Evolutionary conservation across 2,888 invertebrate genomes (phyloP), one percentile per base, ranked within the genome.

Genomic region (Aphelenchoides bicaudatus): DNA sequence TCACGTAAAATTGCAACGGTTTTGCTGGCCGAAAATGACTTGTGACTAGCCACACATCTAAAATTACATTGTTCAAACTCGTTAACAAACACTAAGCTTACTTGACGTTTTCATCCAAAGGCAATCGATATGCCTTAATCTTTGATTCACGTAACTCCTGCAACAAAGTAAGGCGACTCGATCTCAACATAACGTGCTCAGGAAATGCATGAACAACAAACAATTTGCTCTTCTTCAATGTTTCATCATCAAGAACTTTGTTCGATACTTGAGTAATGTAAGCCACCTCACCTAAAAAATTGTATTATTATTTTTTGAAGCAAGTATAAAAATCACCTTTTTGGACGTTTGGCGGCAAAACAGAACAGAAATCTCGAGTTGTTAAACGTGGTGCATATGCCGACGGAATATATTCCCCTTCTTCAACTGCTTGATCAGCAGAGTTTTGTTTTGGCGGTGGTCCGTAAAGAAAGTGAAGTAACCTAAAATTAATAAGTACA

Each of bases 201-300:
- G 43, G 43, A 25, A 43, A 43, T 8, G 43, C 43, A 25, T 43
- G 43, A 10, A 43, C 10, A 6, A 43, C 43, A n/a, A 43, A 19
- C 10, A 43, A 19, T 25, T 43, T 43, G 21, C 21, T 8, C 23
- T 25, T 6, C 16, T n/a, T 8, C 23, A 43, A 21, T 8, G 43
- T n/a, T n/a, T 43, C 43, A n/a, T 6, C 16, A n/a, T 43, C 43
- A 6, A 43, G 43, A 19, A 43, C 6, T 8, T n/a, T 19, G 23
- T 43, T 10, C 10, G 8, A 19, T 10, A 43, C 6, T 8, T 19
- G 16, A 19, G 43, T 21, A 6, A 43, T n/a, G 43, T 43, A 43
- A 6, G 23, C 23, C 8, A 43, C 43, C 23, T 43, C 16, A 6
- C 6, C 43, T 43, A 25, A 19, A n/a, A 34, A 34, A n/a, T 34